These are phyloP conservation scores for Ceyx margarethae DNA, from an alignment of 2,113 vertebrate species.

Conservation along the genomic window DNA sequence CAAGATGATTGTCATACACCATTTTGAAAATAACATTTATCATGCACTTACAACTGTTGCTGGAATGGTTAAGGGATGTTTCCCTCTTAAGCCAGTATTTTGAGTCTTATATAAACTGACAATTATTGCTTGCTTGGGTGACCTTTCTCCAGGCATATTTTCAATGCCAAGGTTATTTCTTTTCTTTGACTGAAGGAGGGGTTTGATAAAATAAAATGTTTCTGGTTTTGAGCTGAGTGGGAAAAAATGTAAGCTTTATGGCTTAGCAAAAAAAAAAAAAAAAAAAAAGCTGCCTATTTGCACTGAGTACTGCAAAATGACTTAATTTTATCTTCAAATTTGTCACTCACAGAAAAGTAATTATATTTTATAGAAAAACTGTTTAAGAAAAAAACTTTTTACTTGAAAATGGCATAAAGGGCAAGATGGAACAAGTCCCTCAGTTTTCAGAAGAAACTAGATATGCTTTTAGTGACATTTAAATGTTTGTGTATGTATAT, in stretches of 20 bases:
- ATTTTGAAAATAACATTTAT: background rate
- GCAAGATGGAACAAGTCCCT: background rate
- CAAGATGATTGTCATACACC: background rate
- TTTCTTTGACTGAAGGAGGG: background rate
- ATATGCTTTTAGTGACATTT: background rate
- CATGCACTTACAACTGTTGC: background rate
- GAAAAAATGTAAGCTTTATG: background rate
- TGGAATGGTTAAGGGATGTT: background rate
- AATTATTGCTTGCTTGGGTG: background rate
- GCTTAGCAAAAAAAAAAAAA: background rate
- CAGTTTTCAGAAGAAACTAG: background rate
- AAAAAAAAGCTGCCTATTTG: background rate
- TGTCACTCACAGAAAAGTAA: constrained; percentile 1
- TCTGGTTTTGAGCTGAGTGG: background rate
- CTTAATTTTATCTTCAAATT: constrained; percentile 12
- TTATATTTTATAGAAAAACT: background rate
- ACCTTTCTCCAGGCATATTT: constrained; percentile 6
- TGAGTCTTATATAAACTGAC: background rate
- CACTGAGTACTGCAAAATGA: background rate
- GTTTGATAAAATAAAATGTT: constrained; percentile 8
- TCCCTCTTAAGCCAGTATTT: background rate
- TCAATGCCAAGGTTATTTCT: constrained; percentile 1
- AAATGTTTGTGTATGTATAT: background rate
- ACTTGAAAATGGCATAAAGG: background rate
- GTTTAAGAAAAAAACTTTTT: background rate